phyloP scores from a whole-genome alignment of 2,113 vertebrate species.

The Lynx canadensis region DNA sequence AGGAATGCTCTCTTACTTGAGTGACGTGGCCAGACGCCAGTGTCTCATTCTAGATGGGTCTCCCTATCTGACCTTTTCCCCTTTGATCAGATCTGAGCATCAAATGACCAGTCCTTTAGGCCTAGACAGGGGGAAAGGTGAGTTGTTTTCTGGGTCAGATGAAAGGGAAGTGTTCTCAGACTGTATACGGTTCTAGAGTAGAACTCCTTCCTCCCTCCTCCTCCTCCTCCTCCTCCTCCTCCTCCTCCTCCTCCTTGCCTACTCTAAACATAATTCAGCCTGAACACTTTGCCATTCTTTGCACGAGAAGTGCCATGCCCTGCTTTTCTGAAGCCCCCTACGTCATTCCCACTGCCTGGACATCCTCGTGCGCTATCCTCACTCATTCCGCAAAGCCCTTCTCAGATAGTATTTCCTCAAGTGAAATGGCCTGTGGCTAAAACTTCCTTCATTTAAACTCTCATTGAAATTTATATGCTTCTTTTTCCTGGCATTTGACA shows the following conservation, averaged over 20 bases:
- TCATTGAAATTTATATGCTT: neutral
- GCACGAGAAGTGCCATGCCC: neutral
- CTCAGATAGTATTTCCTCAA: neutral
- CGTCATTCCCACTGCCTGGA: neutral
- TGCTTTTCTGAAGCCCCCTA: neutral
- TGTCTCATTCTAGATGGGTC: neutral
- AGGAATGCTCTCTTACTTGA: conserved; percentile 47
- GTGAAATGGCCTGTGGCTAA: neutral
- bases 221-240: neutral
- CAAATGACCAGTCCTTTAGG: conserved; percentile 28
- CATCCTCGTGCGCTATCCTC: neutral
- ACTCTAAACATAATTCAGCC: neutral
- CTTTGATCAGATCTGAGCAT: conserved; percentile 29
- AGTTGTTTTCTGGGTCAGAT: conserved; percentile 58
- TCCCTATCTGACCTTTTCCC: conserved; percentile 31
- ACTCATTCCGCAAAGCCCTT: neutral
- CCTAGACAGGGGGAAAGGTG: neutral
- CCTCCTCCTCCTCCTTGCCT: neutral
- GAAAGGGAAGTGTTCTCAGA: conserved; percentile 14
- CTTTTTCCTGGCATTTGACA: conserved; percentile 1
- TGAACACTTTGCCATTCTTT: neutral
- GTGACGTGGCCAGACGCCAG: conserved; percentile 42
- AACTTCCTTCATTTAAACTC: neutral
- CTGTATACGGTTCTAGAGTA: neutral
- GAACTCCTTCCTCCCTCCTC: neutral